phyloP scores from a whole-genome alignment of 2,113 vertebrate species.

The Melanostigma gelatinosum region DNA sequence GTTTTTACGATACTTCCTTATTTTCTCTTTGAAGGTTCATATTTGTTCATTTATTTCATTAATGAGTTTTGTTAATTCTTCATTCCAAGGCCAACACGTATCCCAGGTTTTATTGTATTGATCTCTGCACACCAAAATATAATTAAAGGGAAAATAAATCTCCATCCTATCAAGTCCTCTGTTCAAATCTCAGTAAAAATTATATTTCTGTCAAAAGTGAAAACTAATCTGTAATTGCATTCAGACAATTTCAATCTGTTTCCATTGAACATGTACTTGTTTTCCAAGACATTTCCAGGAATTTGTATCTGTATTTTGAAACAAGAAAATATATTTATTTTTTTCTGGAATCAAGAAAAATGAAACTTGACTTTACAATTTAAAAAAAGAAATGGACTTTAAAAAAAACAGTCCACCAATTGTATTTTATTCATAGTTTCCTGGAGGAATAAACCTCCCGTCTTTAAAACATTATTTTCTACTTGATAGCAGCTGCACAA shows the following conservation, averaged over 20 bases:
- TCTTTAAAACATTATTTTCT: too few relatives aligned
- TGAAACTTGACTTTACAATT: too few relatives aligned
- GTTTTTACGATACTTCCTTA: background rate
- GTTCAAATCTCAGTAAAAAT: background rate
- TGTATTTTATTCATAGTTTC: too few relatives aligned
- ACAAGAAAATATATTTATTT: too few relatives aligned
- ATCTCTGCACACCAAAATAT: background rate
- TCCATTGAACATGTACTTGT: background rate
- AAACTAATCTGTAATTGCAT: background rate
- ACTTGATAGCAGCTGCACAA: too few relatives aligned
- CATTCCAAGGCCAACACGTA: background rate
- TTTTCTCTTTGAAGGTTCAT: too few relatives aligned
- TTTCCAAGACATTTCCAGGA: background rate
- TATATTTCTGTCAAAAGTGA: background rate
- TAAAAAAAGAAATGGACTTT: too few relatives aligned
- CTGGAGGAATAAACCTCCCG: too few relatives aligned
- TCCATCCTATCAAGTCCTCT: background rate
- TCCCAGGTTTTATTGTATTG: background rate
- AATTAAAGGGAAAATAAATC: background rate
- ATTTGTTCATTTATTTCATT: background rate
- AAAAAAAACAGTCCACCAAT: too few relatives aligned
- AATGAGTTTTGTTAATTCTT: background rate
- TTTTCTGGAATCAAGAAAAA: too few relatives aligned
- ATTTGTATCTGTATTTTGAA: too few relatives aligned
- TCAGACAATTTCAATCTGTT: too few relatives aligned